A percentile compares a stretch with the other conserved stretches of the same genome.
Conservation (phyloP, 2,888 invertebrate genomes). For the Chesias legatella region DNA sequence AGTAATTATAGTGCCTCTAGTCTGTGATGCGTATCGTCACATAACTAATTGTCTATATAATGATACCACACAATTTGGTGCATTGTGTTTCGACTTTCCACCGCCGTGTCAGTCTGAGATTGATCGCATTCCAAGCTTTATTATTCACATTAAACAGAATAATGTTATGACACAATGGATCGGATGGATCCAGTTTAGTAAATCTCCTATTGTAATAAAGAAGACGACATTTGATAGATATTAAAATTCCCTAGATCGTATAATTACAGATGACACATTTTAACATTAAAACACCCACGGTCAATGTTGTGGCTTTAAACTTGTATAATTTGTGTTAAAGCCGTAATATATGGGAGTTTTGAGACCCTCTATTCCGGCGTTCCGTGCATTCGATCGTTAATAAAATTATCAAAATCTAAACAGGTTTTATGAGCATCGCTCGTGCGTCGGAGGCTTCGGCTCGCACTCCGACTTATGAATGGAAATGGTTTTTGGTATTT, state of each 20-base stretch:
- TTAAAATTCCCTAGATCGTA: slow-evolving; percentile 76
- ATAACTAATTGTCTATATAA: slow-evolving; percentile 58
- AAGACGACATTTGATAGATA: slow-evolving; percentile 74
- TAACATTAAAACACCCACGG: slow-evolving; percentile 76
- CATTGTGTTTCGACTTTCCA: slow-evolving; percentile 36
- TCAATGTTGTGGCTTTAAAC: slow-evolving; percentile 75
- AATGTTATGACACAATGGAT: slow-evolving; percentile 60
- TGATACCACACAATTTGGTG: slow-evolving; percentile 33
- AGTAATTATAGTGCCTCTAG: slow-evolving; percentile 65
- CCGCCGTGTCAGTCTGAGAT: slow-evolving; percentile 25
- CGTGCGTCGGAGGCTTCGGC: slow-evolving; percentile 65
- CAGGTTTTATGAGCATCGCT: slow-evolving; percentile 73
- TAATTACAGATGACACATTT: slow-evolving; percentile 80
- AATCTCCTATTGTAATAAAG: slow-evolving; percentile 73
- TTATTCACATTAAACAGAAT: slow-evolving; percentile 56
- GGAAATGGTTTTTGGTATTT: slow-evolving; percentile 78
- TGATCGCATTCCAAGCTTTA: slow-evolving; percentile 37
- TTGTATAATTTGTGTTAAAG: slow-evolving; percentile 80
- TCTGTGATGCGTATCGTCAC: slow-evolving; percentile 71
- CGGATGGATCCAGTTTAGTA: slow-evolving; percentile 62
- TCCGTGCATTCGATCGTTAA: slow-evolving; percentile 75
- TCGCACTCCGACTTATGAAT: slow-evolving; percentile 69
- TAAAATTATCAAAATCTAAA: slow-evolving; percentile 81
- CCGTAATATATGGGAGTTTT: slow-evolving; percentile 77
- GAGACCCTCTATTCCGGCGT: slow-evolving; percentile 65